phyloP scores from a whole-genome alignment of 1,140 invertebrate genomes.

The Rhynchophorus ferrugineus region DNA sequence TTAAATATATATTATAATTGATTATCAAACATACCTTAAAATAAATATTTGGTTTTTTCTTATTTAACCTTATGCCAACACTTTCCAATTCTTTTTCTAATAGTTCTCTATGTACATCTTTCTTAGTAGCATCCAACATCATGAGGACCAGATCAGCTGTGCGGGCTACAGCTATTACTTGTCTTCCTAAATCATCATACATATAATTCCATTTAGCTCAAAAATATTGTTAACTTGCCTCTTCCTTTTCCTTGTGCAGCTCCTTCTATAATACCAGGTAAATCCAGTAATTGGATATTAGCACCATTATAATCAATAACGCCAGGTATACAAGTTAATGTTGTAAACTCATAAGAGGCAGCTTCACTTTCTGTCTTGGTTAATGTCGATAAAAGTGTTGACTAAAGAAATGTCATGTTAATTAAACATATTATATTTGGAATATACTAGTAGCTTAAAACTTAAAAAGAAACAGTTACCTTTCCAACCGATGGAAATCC shows the following conservation, averaged over 20 bases:
- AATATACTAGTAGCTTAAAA: neutral
- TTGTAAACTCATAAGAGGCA: conserved; percentile 98
- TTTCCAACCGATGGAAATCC: conserved; percentile 96
- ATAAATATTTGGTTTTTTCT: conserved; percentile 93
- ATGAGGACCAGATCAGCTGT: conserved; percentile 96
- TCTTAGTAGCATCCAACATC: conserved; percentile 98
- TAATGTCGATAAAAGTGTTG: conserved; percentile 85
- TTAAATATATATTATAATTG: conserved; percentile 9
- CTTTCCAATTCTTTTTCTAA: conserved; percentile 91
- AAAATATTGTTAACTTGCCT: conserved; percentile 45
- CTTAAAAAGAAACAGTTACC: conserved; percentile 39
- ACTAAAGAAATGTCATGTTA: conserved; percentile 47
- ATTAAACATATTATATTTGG: conserved; percentile 1
- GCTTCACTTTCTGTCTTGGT: conserved; percentile 93
- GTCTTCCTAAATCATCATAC: conserved; percentile 30
- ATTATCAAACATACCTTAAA: conserved; percentile 75
- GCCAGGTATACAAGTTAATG: conserved; percentile 97
- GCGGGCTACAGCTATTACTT: conserved; percentile 93
- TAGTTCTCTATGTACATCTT: conserved; percentile 84
- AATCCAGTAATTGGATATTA: conserved; percentile 95
- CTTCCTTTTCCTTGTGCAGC: conserved; percentile 89
- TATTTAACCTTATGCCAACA: conserved; percentile 94
- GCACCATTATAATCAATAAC: conserved; percentile 97
- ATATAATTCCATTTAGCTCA: neutral
- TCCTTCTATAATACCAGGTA: conserved; percentile 96